These are phyloP conservation scores for Danio aesculapii DNA, from an alignment of 2,797 vertebrate genomes.

Conservation along the genomic window DNA sequence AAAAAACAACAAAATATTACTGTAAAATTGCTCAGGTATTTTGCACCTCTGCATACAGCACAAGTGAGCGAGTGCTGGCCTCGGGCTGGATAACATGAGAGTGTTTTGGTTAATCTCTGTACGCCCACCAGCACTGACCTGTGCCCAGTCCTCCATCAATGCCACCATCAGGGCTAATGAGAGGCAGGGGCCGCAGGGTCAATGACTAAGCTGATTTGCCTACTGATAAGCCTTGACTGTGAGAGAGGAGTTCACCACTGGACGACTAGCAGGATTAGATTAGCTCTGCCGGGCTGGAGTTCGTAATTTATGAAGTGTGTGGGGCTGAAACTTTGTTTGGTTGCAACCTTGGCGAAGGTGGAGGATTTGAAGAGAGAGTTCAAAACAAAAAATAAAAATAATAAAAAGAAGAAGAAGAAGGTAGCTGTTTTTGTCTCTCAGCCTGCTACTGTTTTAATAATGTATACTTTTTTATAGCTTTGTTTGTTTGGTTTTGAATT, in stretches of 20 bases:
- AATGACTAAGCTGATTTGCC: constrained; percentile 88
- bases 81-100: constrained; percentile 65
- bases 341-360: no score
- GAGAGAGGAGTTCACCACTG: constrained; percentile 50
- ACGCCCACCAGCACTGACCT: constrained; percentile 81
- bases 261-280: constrained; percentile 1
- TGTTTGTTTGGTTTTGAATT: no score
- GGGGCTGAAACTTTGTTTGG: neutral
- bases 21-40: no score
- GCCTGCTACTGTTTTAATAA: no score
- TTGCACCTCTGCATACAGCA: no score
- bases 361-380: no score
- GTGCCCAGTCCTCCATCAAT: constrained; percentile 86
- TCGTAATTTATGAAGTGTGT: neutral
- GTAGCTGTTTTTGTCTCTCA: no score
- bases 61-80: constrained; percentile 44
- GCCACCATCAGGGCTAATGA: constrained; percentile 84
- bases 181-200: constrained; percentile 79
- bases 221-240: constrained; percentile 81
- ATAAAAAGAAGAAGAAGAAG: no score
- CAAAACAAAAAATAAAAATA: no score
- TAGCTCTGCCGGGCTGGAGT: neutral
- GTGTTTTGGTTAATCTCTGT: constrained; percentile 69
- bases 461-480: no score
- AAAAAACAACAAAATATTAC: no score